Evolutionary conservation across 2,797 vertebrate genomes (phyloP), one percentile per base, ranked within the genome.

Genomic region (Hydrocynus forskahlii): DNA sequence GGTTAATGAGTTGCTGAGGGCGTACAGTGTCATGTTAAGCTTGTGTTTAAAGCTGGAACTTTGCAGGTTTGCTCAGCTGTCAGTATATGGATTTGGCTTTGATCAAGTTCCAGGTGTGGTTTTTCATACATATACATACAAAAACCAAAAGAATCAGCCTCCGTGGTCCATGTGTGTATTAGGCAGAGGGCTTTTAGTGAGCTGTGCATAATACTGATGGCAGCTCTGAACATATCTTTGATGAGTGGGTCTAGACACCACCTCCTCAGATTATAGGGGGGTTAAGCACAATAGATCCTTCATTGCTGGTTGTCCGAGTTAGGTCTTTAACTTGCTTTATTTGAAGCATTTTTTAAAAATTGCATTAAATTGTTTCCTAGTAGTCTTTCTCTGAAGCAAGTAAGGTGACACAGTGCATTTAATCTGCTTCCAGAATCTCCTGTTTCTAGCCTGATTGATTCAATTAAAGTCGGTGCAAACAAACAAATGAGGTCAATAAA

Each of bases 31-130:
- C 54, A 63, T 55, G n/a, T 38, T 10, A 29, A 69, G 52, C 13
- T 1, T 38, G 29, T 17, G 64, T 21, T 19, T 35, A 60, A 60
- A 62, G 55, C 40, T 25, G n/a, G 62, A 66, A 66, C 64, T 67
- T 43, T 43, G 35, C 50, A 19, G 50, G 6, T 45, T 50, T 50
- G 50, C 9, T 16, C 16, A 17, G 69, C 17, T 73, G 52, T 57
- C 70, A 40, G 10, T 9, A 55, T 69, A 25, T 23, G 16, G 8
- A 55, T 54, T 17, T 19, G 29, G 25, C 50, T 72, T 54, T 72
- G 68, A 71, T 52, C 67, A 50, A 52, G 48, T 52, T 71, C 45
- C 48, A 52, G 14, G 50, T 71, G 29, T 66, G 40, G 2, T 67
- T 67, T 67, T 7, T 40, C 7, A 29, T 43, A n/a, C 21, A n/a